A percentile compares a stretch with the other conserved stretches of the same genome.
Evolutionary conservation across 1,140 invertebrate genomes (phyloP).

Genomic region (Zaprionus vittiger): DNA sequence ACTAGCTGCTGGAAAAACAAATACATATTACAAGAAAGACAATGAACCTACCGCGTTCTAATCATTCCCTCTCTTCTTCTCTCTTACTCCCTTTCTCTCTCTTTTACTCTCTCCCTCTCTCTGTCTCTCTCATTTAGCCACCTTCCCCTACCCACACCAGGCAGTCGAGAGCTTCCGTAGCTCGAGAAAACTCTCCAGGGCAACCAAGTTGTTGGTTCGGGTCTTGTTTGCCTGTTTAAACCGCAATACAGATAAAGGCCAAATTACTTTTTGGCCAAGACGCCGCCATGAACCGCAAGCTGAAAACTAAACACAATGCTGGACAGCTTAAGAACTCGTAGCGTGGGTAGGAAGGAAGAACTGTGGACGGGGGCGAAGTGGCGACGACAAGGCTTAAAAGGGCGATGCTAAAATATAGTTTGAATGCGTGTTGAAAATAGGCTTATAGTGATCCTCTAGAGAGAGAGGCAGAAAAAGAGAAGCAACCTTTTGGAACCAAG

Average conservation of each 20-base stretch:
- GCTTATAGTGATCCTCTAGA: slow-evolving; percentile 71
- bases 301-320: slow-evolving; percentile 69
- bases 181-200: slow-evolving; percentile 22
- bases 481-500: slow-evolving; percentile 20
- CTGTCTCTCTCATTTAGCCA: not conserved
- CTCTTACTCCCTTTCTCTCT: too few relatives aligned
- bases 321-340: slow-evolving; percentile 26
- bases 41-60: slow-evolving; percentile 9
- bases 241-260: slow-evolving; percentile 80
- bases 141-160: too few relatives aligned
- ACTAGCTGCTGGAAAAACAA: slow-evolving; percentile 53
- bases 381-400: slow-evolving; percentile 16
- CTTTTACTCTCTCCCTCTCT: too few relatives aligned
- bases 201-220: slow-evolving; percentile 30
- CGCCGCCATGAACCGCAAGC: slow-evolving; percentile 63
- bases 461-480: slow-evolving; percentile 50
- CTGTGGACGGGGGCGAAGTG: not conserved
- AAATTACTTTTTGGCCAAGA: slow-evolving; percentile 82
- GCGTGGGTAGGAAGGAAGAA: too few relatives aligned
- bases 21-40: slow-evolving; percentile 64
- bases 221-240: slow-evolving; percentile 67
- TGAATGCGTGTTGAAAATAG: slow-evolving; percentile 56
- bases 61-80: too few relatives aligned
- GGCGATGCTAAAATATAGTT: slow-evolving; percentile 52
- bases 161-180: not conserved